Evolutionary conservation across 2,113 vertebrate genomes (phyloP), one percentile per base, ranked within the genome.

Genomic region (Lota lota): DNA sequence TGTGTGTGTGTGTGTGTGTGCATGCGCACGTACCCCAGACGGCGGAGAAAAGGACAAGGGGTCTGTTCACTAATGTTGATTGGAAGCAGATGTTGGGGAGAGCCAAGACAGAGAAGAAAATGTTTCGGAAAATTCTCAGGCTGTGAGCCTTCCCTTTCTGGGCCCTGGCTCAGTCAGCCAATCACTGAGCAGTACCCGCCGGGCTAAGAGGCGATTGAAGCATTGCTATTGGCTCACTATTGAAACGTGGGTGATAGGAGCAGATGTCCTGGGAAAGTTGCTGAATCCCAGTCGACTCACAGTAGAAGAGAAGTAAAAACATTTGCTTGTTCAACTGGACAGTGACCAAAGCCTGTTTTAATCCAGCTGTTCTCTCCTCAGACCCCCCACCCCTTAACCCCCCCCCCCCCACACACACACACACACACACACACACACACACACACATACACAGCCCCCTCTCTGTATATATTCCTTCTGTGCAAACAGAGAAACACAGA

Each of bases 201-300:
- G 66, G 73, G 78, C 78, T 82, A 77, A 69, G 84, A 70, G 80
- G 69, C 62, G 74, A 79, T 75, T 68, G 64, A 83, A 73, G 69
- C 66, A 0, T 20, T 78, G 47, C 67, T 47, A 92, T 90, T 93
- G 92, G 92, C 61, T 6, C 20, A 74, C 54, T 74, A 71, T 17
- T 51, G 56, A 69, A 83, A 88, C 84, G 90, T 93, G 90, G 92
- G 91, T 67, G 90, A 85, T 57, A 75, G 83, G 89, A 92, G 92
- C 91, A 93, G 90, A 93, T 93, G 92, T 93, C 91, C 91, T 93
- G 92, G 92, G 92, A 93, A 93, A 92, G 85, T 88, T 92, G 81
- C 78, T 86, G 85, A 90, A 90, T 93, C 90, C 90, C 90, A 92
- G 85, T 88, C 77, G 79, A 84, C 87, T 78, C 74, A 70, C 80